Evolutionary conservation across 2,113 vertebrate genomes (phyloP), one percentile per base, ranked within the genome.

Genomic region (Dicerorhinus sumatrensis): DNA sequence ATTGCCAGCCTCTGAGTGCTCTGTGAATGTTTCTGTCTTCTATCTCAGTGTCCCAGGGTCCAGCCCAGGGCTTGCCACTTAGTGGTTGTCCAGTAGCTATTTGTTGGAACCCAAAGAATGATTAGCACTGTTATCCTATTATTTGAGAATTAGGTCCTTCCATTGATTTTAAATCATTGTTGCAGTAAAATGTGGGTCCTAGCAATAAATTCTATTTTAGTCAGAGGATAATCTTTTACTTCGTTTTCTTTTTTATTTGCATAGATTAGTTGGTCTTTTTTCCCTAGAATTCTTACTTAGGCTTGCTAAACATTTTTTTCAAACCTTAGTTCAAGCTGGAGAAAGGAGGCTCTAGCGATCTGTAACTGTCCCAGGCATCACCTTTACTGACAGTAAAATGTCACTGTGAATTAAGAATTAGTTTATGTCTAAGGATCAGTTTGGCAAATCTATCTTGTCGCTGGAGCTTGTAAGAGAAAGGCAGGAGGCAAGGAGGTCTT

Each of bases 301-400:
- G 25, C 25, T 58, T 91, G 20, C 54, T 58, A 58, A 58, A 81
- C 29, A 8, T 70, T 23, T 39, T 63, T 54, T 60, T 36, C 3
- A 27, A 96, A 77, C 39, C n/a, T 63, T 63, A 87, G 25, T 48
- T 67, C 11, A 89, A 31, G 29, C 11, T 80, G 31, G 56, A 80
- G 63, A 90, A 89, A 48, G 20, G 56, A 76, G 36, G 25, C 42
- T 51, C 4, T 29, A 33, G 13, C 1, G 17, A 58, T 69, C 18
- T 81, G 25, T 58, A 79, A 75, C 73, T 39, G 63, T 69, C 51
- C 5, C 27, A 97, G 51, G 46, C 8, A 48, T 27, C 17, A 23
- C 33, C 33, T 83, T 97, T 83, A 48, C 80, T 36, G 60, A 93
- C 58, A 42, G 3, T 69, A 69, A 91, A 87, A 80, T 73, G 91